These are phyloP conservation scores for Euplagia quadripunctaria DNA, from an alignment of 2,888 invertebrate genomes.

Conservation along the genomic window DNA sequence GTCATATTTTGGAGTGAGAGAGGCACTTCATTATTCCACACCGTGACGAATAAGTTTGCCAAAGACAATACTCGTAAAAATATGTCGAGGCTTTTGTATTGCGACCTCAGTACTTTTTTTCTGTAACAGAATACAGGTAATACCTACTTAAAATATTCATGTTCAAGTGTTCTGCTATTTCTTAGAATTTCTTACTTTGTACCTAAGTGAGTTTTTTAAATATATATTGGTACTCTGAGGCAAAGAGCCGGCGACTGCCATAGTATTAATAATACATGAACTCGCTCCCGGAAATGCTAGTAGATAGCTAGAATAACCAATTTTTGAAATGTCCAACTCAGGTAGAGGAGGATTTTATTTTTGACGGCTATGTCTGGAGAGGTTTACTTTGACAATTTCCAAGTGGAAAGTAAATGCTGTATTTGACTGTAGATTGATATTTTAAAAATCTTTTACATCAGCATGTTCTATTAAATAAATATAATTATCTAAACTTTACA, in stretches of 20 bases:
- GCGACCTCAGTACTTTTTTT: no score
- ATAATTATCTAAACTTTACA: background rate
- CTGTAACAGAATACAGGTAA: background rate
- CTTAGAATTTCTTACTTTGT: conserved; percentile 35
- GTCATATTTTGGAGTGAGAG: no score
- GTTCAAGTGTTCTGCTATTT: background rate
- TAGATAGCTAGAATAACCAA: conserved; percentile 63
- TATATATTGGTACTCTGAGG: conserved; percentile 65
- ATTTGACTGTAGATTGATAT: background rate
- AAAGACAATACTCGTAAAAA: no score
- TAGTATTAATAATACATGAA: conserved; percentile 69
- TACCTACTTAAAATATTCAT: background rate
- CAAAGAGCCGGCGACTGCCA: conserved; percentile 49
- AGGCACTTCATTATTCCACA: no score
- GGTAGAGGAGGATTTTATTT: conserved; percentile 54
- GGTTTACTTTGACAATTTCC: conserved; percentile 41
- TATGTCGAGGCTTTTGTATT: no score
- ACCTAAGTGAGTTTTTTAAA: conserved; percentile 56
- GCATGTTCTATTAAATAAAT: background rate
- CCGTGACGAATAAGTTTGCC: no score
- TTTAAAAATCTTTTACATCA: background rate
- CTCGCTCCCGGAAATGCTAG: conserved; percentile 42
- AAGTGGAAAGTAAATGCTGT: conserved; percentile 19
- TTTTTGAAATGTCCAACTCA: conserved; percentile 62
- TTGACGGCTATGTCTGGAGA: conserved; percentile 35